Evolutionary conservation across 2,797 vertebrate genomes (phyloP).

Genomic region (Clarias platycephalus): DNA sequence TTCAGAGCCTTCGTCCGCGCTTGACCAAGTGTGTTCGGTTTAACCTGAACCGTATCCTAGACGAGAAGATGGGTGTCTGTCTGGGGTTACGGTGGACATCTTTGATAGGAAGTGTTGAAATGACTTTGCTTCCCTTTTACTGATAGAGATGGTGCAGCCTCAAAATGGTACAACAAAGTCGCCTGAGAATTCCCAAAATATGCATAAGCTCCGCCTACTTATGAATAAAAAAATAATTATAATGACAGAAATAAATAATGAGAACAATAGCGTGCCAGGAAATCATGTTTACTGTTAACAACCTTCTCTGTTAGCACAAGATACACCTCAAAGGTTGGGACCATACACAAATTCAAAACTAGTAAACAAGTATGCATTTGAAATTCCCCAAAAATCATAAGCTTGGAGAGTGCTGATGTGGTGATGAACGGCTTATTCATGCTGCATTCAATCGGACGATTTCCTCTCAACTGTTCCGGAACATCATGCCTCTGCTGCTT

Average conservation of each 20-base stretch:
- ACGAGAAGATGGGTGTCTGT: neutral
- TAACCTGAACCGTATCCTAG: neutral
- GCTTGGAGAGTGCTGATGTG: no score
- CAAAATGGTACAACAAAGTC: neutral
- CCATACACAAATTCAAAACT: neutral
- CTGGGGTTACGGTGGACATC: neutral
- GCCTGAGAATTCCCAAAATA: neutral
- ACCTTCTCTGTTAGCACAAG: neutral
- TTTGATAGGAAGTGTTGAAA: neutral
- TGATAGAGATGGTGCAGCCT: neutral
- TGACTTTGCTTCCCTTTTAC: neutral
- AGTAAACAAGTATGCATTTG: neutral
- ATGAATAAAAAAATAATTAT: neutral
- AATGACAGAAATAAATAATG: neutral
- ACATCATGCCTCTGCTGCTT: conserved; percentile 26
- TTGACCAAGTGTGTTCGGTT: neutral
- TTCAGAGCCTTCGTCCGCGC: neutral
- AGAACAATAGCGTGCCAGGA: neutral
- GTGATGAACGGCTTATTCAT: conserved; percentile 22
- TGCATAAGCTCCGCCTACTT: neutral
- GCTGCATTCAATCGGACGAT: neutral
- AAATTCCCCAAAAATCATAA: neutral
- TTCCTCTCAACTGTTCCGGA: conserved; percentile 18
- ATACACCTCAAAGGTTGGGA: neutral
- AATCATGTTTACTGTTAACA: neutral